A percentile compares a stretch with the other conserved stretches of the same genome.
These are phyloP conservation scores for Iselma pallidipennis DNA, from an alignment of 2,888 invertebrate species.

Conservation along the genomic window DNA sequence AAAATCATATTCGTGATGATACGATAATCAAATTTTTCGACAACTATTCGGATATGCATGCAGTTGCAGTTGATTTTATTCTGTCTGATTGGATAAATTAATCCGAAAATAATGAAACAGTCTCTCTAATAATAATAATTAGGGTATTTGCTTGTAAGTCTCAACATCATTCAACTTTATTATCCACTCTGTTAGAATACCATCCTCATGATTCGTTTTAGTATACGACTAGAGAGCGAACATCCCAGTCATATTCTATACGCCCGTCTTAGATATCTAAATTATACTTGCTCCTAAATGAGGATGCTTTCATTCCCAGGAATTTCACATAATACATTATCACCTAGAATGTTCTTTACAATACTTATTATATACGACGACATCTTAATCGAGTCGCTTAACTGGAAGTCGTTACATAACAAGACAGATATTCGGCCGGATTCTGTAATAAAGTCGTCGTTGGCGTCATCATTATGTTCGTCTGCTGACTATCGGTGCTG, in stretches of 20 bases:
- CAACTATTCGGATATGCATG: too few species aligned
- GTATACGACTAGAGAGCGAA: slow-evolving; percentile 13
- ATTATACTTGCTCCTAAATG: slow-evolving; percentile 25
- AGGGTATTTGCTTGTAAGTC: neutral
- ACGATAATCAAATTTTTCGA: too few species aligned
- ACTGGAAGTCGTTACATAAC: too few species aligned
- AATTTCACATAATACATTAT: slow-evolving; percentile 22
- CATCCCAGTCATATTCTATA: slow-evolving; percentile 10
- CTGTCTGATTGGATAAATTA: neutral
- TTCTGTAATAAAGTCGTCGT: too few species aligned
- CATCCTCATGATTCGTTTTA: slow-evolving; percentile 28
- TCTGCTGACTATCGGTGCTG: too few species aligned
- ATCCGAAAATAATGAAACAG: neutral
- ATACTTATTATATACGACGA: neutral
- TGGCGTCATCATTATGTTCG: neutral
- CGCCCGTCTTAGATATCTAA: slow-evolving; percentile 24
- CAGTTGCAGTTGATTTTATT: too few species aligned
- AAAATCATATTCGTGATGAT: too few species aligned
- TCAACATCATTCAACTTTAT: slow-evolving; percentile 28
- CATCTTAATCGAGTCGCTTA: neutral
- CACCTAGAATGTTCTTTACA: slow-evolving; percentile 5
- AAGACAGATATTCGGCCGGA: too few species aligned
- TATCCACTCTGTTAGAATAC: slow-evolving; percentile 32
- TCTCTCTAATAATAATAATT: neutral
- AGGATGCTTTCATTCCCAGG: slow-evolving; percentile 22